phyloP scores from a whole-genome alignment of 2,888 invertebrate genomes.

The Chrysolina haemoptera region DNA sequence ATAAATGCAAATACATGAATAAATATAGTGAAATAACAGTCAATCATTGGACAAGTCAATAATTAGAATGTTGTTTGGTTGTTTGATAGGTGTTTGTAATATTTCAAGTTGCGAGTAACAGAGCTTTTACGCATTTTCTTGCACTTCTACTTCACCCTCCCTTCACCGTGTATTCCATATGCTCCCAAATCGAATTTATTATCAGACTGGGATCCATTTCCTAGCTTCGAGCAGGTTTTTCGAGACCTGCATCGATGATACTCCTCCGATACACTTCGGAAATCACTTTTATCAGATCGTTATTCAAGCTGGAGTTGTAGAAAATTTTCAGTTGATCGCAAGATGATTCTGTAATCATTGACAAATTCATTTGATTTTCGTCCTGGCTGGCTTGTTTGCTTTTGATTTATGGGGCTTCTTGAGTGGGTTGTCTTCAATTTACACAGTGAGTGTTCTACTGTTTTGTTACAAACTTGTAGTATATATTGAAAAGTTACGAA shows the following conservation, averaged over 20 bases:
- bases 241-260: constrained; percentile 61
- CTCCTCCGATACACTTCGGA: constrained; percentile 42
- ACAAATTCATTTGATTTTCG: neutral
- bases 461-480: no score
- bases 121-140: neutral
- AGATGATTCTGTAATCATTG: constrained; percentile 21
- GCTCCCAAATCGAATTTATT: constrained; percentile 62
- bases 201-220: constrained; percentile 61
- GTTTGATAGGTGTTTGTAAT: no score
- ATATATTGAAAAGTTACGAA: no score
- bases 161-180: constrained; percentile 36
- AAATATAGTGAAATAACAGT: no score
- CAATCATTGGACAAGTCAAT: no score
- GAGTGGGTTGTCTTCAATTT: neutral
- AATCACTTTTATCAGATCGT: constrained; percentile 57
- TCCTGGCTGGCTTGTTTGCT: neutral
- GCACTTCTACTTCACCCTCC: neutral
- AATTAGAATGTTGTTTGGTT: no score
- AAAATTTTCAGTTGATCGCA: constrained; percentile 26
- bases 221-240: constrained; percentile 56
- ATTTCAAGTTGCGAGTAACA: no score
- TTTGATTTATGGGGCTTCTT: neutral
- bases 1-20: no score
- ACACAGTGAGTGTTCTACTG: neutral
- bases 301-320: constrained; percentile 14